Conservation (phyloP, 2,113 vertebrate genomes). For the sheep (Ovis aries) region DNA sequence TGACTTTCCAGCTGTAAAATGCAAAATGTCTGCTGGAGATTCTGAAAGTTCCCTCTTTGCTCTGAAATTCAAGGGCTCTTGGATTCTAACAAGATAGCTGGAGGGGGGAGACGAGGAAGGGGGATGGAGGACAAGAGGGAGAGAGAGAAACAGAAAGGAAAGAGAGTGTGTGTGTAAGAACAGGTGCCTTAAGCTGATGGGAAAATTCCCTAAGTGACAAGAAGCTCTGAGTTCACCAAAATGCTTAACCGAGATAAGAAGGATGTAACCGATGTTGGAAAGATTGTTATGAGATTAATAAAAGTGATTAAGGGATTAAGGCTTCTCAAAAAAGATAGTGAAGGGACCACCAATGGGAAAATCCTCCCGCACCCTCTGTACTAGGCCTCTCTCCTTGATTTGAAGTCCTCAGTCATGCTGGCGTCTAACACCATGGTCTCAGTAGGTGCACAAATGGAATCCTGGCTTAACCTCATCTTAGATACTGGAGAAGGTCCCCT, state of each 20-base stretch:
- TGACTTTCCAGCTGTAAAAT: not conserved
- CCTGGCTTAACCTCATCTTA: not conserved
- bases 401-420: not conserved
- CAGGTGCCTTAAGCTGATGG: not conserved
- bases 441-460: not conserved
- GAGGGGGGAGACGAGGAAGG: not conserved
- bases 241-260: conserved; percentile 49
- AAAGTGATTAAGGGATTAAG: conserved; percentile 53
- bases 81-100: not conserved
- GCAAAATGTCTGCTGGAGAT: not conserved
- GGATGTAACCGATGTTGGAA: not conserved
- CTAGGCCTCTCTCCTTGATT: not conserved
- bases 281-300: conserved; percentile 57
- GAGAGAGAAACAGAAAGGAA: too few species aligned
- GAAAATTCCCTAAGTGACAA: conserved; percentile 32
- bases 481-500: not conserved
- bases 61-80: not conserved
- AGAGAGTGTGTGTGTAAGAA: not conserved
- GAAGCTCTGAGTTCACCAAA: conserved; percentile 34
- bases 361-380: not conserved
- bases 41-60: not conserved
- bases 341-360: not conserved
- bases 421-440: not conserved
- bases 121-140: rapidly evolving
- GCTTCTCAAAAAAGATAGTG: conserved; percentile 1